Evolutionary conservation across 2,888 invertebrate genomes (phyloP), one percentile per base, ranked within the genome.

Genomic region (Drosophila borborema): DNA sequence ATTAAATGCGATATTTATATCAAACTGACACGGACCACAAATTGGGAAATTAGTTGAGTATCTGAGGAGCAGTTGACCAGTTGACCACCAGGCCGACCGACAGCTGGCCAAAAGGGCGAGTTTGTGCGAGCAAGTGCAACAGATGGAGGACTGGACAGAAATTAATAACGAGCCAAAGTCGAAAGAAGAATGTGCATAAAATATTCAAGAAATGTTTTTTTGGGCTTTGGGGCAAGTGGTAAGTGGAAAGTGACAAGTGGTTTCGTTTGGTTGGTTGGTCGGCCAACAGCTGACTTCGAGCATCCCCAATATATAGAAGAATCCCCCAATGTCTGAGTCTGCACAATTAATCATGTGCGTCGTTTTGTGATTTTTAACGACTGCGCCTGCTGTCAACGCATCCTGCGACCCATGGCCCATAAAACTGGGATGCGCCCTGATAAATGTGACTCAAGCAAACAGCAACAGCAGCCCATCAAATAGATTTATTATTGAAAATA

Each of bases 401-500:
- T 79, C 80, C 80, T 76, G 34, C 45, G 58, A 36, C 51, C 59
- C 79, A 79, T 76, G 61, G 67, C 66, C 59, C 78, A 78, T 79
- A 79, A 77, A 81, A 66, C 62, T 79, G 69, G 79, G 80, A 74
- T 80, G 78, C 73, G 78, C 80, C 80, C 70, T 76, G 76, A 81
- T 76, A 86, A 84, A 77, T 82, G 77, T 67, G 65, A 45, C 55
- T 55, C 55, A 48, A 64, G 65, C 54, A 23, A 36, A 18, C 10
- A 36, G 38, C 38, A 54, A 20, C 56, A 36, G 34, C 75, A 74
- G 74, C 56, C 86, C 86, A 90, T 89, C 86, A 89, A 90, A 87
- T 90, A 89, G 89, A 89, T 90, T 89, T 90, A 89, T 89, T 89
- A 89, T 90, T 88, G 84, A 87, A 87, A 87, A 82, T 89, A 90